phyloP scores from a whole-genome alignment of 64 coral and sea anemone species.

The Exaiptasia diaphana region DNA sequence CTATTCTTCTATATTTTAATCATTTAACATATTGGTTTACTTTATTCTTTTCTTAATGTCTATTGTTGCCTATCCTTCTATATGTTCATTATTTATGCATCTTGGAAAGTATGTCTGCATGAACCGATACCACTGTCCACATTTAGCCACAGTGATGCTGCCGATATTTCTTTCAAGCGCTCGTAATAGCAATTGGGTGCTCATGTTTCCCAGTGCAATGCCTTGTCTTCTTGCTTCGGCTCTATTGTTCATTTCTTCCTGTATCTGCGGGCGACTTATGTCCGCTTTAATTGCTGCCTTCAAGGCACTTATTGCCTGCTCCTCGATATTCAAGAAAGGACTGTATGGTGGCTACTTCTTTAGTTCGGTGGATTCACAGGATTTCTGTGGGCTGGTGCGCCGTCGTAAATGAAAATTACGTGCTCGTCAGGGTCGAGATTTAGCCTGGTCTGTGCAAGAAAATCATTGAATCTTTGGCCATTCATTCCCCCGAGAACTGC shows the following conservation, averaged over 20 bases:
- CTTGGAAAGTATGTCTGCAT: constrained; percentile 7
- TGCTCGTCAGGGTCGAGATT: constrained; percentile 6
- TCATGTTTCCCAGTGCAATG: background rate
- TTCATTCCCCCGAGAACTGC: constrained; percentile 16
- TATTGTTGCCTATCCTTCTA: background rate
- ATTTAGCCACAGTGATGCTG: background rate
- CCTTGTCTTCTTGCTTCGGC: constrained; percentile 34
- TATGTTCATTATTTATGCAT: background rate
- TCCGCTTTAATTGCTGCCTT: constrained; percentile 44
- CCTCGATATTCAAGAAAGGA: constrained; percentile 12
- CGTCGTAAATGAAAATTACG: constrained; percentile 19
- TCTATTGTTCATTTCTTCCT: constrained; percentile 16
- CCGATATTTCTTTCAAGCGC: background rate
- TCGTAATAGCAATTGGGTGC: background rate
- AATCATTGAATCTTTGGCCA: background rate
- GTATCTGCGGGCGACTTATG: constrained; percentile 25
- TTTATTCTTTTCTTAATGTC: too few species aligned
- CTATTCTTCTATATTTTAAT: too few species aligned
- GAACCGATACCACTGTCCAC: background rate
- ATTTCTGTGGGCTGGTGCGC: constrained; percentile 18
- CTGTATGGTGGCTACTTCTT: constrained; percentile 34
- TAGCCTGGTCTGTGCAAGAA: background rate
- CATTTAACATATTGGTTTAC: too few species aligned
- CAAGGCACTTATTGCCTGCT: constrained; percentile 3
- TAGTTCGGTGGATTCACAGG: constrained; percentile 12